Percentiles rank a stretch among this genome's conserved stretches.
These are phyloP conservation scores for Bombylius discolor DNA, from an alignment of 2,888 invertebrate genomes.

Conservation along the genomic window DNA sequence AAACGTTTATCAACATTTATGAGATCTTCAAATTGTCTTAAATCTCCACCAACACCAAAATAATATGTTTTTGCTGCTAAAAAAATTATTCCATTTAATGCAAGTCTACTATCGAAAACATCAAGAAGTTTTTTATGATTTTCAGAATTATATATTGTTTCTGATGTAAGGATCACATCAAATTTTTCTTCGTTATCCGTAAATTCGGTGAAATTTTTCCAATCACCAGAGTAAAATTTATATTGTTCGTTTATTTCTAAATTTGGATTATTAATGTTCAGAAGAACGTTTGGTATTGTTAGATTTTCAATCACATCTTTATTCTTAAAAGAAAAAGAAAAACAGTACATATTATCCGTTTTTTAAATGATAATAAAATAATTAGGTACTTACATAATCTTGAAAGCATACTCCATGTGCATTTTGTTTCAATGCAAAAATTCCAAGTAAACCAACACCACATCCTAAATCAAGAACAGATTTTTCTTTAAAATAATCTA, in stretches of 20 bases:
- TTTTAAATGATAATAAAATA: background rate
- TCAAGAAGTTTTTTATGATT: conserved; percentile 66
- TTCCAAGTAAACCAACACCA: conserved; percentile 81
- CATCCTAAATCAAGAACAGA: conserved; percentile 81
- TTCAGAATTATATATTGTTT: conserved; percentile 78
- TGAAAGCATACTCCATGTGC: conserved; percentile 68
- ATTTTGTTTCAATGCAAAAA: conserved; percentile 54
- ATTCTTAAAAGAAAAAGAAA: conserved; percentile 48
- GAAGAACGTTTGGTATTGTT: conserved; percentile 69
- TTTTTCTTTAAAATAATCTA: conserved; percentile 36
- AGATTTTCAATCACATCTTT: conserved; percentile 62
- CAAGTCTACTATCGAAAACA: conserved; percentile 47
- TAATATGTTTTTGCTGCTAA: conserved; percentile 86
- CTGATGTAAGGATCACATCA: conserved; percentile 79
- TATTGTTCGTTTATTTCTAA: too few relatives aligned
- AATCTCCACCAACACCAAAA: conserved; percentile 89
- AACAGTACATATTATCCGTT: background rate
- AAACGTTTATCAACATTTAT: conserved; percentile 45
- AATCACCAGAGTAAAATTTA: conserved; percentile 58
- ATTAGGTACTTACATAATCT: conserved; percentile 67
- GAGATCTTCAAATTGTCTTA: conserved; percentile 57
- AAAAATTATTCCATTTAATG: conserved; percentile 48
- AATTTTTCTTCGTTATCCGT: conserved; percentile 43
- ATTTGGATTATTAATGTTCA: conserved; percentile 40
- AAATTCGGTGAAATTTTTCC: conserved; percentile 46